Conservation (phyloP, 2,797 vertebrate species). For the Gymnothorax reevesii region DNA sequence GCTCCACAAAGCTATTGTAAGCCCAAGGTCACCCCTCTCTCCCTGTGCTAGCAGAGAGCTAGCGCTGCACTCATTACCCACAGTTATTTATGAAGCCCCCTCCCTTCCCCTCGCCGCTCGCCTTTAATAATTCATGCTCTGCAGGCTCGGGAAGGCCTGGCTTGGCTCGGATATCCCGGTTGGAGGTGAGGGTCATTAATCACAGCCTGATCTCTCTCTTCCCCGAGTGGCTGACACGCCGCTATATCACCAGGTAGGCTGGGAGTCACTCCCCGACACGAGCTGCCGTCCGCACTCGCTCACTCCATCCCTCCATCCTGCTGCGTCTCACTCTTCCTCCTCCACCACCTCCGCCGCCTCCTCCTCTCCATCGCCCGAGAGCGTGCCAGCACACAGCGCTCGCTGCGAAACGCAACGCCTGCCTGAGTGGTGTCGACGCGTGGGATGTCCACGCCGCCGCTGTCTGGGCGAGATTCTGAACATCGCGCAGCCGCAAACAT, state of each 20-base stretch:
- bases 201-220: conserved; percentile 67
- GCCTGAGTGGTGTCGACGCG: neutral
- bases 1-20: neutral
- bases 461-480: neutral
- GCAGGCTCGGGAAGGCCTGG: conserved; percentile 57
- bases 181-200: conserved; percentile 77
- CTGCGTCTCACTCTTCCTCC: neutral
- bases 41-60: conserved; percentile 45
- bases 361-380: too few species aligned
- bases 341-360: neutral
- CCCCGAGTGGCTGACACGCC: neutral
- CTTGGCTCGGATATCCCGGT: conserved; percentile 71
- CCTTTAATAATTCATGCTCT: conserved; percentile 79
- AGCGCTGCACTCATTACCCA: conserved; percentile 65
- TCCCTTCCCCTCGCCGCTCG: conserved; percentile 47
- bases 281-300: neutral
- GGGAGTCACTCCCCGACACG: conserved; percentile 10
- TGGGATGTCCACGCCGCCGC: neutral
- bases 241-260: conserved; percentile 14
- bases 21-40: conserved; percentile 61
- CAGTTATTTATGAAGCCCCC: conserved; percentile 61
- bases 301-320: neutral
- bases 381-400: too few species aligned
- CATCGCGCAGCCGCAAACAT: neutral
- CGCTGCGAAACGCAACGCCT: neutral